These are phyloP conservation scores for Pherbina coryleti DNA, from an alignment of 2,888 invertebrate species.

Conservation along the genomic window DNA sequence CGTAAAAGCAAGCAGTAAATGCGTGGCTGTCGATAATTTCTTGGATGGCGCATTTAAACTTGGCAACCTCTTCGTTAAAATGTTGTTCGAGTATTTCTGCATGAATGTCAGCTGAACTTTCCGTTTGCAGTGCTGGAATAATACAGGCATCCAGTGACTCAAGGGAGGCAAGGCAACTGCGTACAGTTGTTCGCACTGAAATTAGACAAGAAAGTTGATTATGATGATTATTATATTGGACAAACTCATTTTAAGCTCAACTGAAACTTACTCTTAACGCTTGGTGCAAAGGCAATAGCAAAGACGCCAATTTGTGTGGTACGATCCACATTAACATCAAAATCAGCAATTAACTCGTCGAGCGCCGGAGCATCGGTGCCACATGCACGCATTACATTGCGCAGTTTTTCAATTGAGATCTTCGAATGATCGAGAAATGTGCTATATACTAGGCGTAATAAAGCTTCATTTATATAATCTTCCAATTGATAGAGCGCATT, in stretches of 20 bases:
- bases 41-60: conserved; percentile 61
- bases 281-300: conserved; percentile 63
- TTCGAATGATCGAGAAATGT: conserved; percentile 62
- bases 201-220: conserved; percentile 19
- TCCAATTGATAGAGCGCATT: conserved; percentile 64
- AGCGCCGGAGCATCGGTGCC: conserved; percentile 52
- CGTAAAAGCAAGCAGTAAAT: conserved; percentile 59
- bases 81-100: conserved; percentile 65
- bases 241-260: not conserved
- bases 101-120: conserved; percentile 51
- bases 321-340: conserved; percentile 67
- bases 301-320: conserved; percentile 67
- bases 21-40: conserved; percentile 65
- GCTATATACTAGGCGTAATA: conserved; percentile 62
- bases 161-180: conserved; percentile 66
- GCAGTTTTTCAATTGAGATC: conserved; percentile 62
- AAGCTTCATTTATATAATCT: conserved; percentile 63
- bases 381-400: conserved; percentile 50
- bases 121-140: conserved; percentile 64
- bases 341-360: conserved; percentile 66
- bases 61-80: conserved; percentile 63
- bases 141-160: conserved; percentile 66
- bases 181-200: conserved; percentile 61
- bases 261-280: conserved; percentile 54
- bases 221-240: not conserved